phyloP scores from a whole-genome alignment of 2,797 vertebrate genomes.

The Pterois miles region DNA sequence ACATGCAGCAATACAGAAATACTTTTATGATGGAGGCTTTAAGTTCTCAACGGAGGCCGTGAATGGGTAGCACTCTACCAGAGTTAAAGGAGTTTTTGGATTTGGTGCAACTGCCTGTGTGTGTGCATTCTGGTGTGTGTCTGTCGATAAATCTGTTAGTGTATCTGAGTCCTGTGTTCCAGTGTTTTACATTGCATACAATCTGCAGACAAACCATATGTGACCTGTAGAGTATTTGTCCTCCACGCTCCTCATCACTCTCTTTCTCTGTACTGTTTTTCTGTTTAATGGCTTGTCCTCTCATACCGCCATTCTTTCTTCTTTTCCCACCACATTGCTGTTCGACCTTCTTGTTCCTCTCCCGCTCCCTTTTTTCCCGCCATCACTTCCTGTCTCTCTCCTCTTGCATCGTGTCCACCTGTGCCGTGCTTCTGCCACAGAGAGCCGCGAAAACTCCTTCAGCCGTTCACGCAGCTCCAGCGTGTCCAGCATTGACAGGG shows the following conservation, averaged over 20 bases:
- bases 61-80: constrained; percentile 47
- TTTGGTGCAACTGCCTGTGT: constrained; percentile 32
- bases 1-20: constrained; percentile 69
- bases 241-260: not conserved
- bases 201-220: constrained; percentile 7
- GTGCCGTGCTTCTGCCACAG: constrained; percentile 68
- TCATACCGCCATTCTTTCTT: constrained; percentile 18
- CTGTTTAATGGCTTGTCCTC: constrained; percentile 12
- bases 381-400: constrained; percentile 13
- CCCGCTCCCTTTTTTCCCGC: not conserved
- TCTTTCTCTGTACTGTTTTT: constrained; percentile 7
- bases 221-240: constrained; percentile 9
- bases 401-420: constrained; percentile 8
- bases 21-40: constrained; percentile 64
- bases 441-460: constrained; percentile 96
- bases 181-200: constrained; percentile 14
- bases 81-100: constrained; percentile 34
- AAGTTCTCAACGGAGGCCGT: constrained; percentile 58
- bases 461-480: constrained; percentile 98
- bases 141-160: not conserved
- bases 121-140: not conserved
- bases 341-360: constrained; percentile 8
- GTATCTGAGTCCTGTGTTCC: constrained; percentile 5
- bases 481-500: constrained; percentile 97
- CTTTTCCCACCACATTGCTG: constrained; percentile 1